Evolutionary conservation across 2,113 vertebrate species (phyloP).

Genomic region (Pavo muticus): DNA sequence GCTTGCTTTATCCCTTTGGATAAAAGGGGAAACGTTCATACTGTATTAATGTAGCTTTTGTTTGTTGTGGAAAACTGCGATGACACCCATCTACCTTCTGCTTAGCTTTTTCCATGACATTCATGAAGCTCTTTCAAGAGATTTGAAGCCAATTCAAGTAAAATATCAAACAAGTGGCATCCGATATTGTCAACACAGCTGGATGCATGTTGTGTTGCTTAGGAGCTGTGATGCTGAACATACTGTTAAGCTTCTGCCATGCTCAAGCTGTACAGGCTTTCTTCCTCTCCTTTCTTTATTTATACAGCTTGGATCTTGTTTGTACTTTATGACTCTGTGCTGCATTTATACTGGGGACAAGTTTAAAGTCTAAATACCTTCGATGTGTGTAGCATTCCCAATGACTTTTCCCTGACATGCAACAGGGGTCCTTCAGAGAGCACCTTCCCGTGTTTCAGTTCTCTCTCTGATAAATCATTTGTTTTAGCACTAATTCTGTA

Average conservation of each 20-base stretch:
- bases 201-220: background rate
- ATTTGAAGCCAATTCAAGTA: background rate
- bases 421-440: background rate
- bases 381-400: background rate
- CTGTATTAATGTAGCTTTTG: conserved; percentile 60
- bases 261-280: background rate
- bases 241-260: background rate
- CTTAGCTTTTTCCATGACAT: conserved; percentile 43
- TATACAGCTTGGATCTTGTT: background rate
- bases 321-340: background rate
- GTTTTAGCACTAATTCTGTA: background rate
- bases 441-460: background rate
- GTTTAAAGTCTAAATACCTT: background rate
- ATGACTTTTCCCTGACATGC: accelerated
- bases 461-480: background rate
- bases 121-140: conserved; percentile 45
- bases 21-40: conserved; percentile 25
- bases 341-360: background rate
- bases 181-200: conserved; percentile 56
- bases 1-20: conserved; percentile 30
- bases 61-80: conserved; percentile 44
- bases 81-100: conserved; percentile 60
- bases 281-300: background rate
- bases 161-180: conserved; percentile 54
- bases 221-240: background rate